phyloP scores from a whole-genome alignment of 2,888 invertebrate genomes.

The Lypha dubia region DNA sequence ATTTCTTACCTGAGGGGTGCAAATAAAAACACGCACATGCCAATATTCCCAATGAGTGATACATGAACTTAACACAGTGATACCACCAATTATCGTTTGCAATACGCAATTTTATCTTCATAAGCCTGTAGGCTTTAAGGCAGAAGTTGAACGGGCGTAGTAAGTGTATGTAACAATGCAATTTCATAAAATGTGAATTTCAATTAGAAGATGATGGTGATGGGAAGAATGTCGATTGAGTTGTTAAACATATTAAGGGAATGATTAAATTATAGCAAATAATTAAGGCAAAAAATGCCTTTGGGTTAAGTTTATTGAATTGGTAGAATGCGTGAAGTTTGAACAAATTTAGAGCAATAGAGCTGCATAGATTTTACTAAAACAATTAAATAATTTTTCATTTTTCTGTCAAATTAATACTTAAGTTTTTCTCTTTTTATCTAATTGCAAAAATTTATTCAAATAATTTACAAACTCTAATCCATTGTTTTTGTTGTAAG shows the following conservation, averaged over 20 bases:
- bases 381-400: too few species aligned
- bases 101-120: constrained; percentile 29
- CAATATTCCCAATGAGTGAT: constrained; percentile 63
- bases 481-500: too few species aligned
- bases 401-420: too few species aligned
- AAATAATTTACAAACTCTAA: neutral
- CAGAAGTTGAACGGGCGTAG: neutral
- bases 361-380: too few species aligned
- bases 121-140: neutral
- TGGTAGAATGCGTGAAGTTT: too few species aligned
- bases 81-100: constrained; percentile 32
- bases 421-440: too few species aligned
- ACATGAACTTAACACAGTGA: constrained; percentile 13
- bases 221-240: neutral
- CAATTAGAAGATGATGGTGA: neutral
- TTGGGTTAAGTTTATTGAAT: constrained; percentile 9
- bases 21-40: constrained; percentile 61
- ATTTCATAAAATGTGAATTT: constrained; percentile 3
- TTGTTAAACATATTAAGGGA: constrained; percentile 7
- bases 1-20: constrained; percentile 59
- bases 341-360: neutral
- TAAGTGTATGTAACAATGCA: constrained; percentile 11
- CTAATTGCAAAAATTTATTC: too few species aligned
- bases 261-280: constrained; percentile 4
- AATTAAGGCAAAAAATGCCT: neutral